A percentile compares a stretch with the other conserved stretches of the same genome.
These are phyloP conservation scores for Phylloscopus trochilus DNA, from an alignment of 2,113 vertebrate species.

Conservation along the genomic window DNA sequence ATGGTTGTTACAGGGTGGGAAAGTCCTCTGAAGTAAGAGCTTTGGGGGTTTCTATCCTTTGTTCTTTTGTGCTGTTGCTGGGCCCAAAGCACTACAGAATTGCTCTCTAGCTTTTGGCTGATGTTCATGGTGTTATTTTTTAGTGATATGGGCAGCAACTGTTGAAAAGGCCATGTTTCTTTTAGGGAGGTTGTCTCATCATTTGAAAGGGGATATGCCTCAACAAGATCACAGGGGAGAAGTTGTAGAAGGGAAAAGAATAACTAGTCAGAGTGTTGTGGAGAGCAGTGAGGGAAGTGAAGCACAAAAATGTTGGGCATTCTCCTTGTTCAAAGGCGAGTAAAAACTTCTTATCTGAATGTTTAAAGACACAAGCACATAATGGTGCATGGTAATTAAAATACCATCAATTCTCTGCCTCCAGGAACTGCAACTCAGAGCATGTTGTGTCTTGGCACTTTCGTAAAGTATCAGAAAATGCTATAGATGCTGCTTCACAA, in stretches of 20 bases:
- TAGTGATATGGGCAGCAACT: background rate
- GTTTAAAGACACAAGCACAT: background rate
- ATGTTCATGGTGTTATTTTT: background rate
- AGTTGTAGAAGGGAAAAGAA: background rate
- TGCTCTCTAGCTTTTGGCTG: background rate
- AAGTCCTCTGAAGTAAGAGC: slow-evolving; percentile 17
- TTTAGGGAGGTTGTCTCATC: background rate
- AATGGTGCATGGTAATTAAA: slow-evolving; percentile 12
- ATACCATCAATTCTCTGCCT: background rate
- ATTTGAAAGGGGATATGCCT: background rate
- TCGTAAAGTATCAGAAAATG: background rate
- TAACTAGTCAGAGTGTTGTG: background rate
- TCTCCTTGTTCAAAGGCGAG: background rate
- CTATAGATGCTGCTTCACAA: background rate
- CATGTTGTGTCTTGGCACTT: background rate
- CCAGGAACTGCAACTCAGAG: background rate
- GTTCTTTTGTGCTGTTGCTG: background rate
- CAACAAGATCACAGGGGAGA: background rate
- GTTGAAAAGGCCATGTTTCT: slow-evolving; percentile 5
- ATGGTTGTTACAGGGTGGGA: slow-evolving; percentile 10
- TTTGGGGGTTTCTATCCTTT: slow-evolving; percentile 8
- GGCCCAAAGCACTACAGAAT: background rate
- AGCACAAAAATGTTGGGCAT: background rate
- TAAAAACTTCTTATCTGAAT: background rate
- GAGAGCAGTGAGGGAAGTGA: background rate